Evolutionary conservation across 2,888 invertebrate genomes (phyloP).

Genomic region (Noctua janthe): DNA sequence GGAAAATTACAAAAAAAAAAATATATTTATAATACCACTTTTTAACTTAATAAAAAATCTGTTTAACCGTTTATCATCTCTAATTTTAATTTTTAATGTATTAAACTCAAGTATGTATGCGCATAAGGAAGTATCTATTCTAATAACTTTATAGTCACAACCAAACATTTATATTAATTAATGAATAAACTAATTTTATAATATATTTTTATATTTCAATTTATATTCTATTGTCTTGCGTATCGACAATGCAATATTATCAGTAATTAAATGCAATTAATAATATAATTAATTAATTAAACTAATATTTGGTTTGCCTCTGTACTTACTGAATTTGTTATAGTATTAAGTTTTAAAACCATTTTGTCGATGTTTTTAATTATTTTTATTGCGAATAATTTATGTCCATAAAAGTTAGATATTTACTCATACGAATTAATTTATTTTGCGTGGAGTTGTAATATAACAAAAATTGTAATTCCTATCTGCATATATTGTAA

Average conservation of each 20-base stretch:
- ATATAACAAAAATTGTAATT: not conserved
- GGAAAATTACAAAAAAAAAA: too few species aligned
- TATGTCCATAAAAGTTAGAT: not conserved
- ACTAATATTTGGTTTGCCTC: not conserved
- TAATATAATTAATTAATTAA: not conserved
- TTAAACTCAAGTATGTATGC: not conserved
- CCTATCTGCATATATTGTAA: not conserved
- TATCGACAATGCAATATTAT: too few species aligned
- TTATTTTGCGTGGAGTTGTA: not conserved
- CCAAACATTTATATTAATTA: not conserved
- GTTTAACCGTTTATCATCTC: not conserved
- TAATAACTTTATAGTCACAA: not conserved
- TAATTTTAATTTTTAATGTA: not conserved
- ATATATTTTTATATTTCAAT: not conserved
- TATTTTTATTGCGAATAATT: not conserved
- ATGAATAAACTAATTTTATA: not conserved
- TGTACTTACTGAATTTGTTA: not conserved
- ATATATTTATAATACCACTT: not conserved
- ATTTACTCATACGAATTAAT: not conserved
- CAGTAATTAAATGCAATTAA: not conserved
- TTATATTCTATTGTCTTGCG: too few species aligned
- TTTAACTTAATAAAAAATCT: slow-evolving; percentile 6
- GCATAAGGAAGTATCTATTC: not conserved
- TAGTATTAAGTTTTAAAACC: not conserved
- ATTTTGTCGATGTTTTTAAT: not conserved